These are phyloP conservation scores for Astreopora myriophthalma DNA, from an alignment of 64 coral and sea anemone genomes.

Conservation along the genomic window DNA sequence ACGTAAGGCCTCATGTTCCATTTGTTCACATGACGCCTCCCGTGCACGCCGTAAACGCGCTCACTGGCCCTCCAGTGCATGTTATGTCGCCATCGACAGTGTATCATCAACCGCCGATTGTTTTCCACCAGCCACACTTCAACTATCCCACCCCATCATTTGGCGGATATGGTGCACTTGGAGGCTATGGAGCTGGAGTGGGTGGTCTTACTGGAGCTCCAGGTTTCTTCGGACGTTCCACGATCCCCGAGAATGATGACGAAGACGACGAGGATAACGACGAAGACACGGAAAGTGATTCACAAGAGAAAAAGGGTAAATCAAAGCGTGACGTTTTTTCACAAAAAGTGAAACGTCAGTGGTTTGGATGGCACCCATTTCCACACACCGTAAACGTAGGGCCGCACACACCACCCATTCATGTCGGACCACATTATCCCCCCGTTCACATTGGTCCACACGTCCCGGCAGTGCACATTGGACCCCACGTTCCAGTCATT, in stretches of 20 bases:
- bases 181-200: constrained; percentile 38
- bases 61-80: constrained; percentile 92
- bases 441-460: constrained; percentile 99
- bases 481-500: constrained; percentile 97
- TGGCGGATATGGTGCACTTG: constrained; percentile 38
- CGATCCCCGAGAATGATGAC: constrained; percentile 66
- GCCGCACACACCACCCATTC: constrained; percentile 97
- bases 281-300: constrained; percentile 4
- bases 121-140: constrained; percentile 97
- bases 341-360: constrained; percentile 85
- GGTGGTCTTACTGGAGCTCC: neutral
- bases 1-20: constrained; percentile 91
- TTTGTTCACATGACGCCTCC: constrained; percentile 99
- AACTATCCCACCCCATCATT: constrained; percentile 20
- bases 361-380: constrained; percentile 95
- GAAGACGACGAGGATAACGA: constrained; percentile 48
- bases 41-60: constrained; percentile 78
- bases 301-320: neutral
- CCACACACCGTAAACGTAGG: constrained; percentile 95
- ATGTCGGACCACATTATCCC: constrained; percentile 98
- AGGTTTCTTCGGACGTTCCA: constrained; percentile 54
- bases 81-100: constrained; percentile 98
- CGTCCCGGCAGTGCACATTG: constrained; percentile 97
- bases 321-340: constrained; percentile 55
- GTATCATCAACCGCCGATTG: constrained; percentile 95